phyloP scores from a whole-genome alignment of 2,113 vertebrate genomes.

The Siniperca knerii region DNA sequence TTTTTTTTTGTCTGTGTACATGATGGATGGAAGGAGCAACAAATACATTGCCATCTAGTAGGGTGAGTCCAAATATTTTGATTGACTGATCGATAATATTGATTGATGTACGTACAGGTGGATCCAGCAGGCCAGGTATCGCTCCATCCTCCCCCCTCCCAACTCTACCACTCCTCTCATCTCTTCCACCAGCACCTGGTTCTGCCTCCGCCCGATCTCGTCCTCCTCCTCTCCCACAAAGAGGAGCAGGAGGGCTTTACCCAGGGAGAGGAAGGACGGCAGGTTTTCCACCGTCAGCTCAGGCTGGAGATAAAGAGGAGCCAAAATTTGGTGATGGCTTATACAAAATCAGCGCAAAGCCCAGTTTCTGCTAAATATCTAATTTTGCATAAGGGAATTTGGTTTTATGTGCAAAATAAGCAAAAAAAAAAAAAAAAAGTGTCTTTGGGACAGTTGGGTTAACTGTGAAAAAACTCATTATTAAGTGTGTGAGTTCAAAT shows the following conservation, averaged over 20 bases:
- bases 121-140: slow-evolving; percentile 89
- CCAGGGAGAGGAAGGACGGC: slow-evolving; percentile 84
- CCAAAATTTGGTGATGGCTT: background rate
- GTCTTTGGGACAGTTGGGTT: too few relatives aligned
- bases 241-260: slow-evolving; percentile 90
- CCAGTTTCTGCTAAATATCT: slow-evolving; percentile 1
- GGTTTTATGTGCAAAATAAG: too few relatives aligned
- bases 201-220: slow-evolving; percentile 67
- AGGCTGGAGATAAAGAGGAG: slow-evolving; percentile 81
- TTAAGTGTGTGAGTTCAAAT: too few relatives aligned
- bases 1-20: background rate
- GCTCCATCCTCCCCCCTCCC: slow-evolving; percentile 61
- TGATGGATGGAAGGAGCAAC: background rate
- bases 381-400: too few relatives aligned
- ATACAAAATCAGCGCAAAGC: background rate
- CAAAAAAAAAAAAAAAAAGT: too few relatives aligned
- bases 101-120: slow-evolving; percentile 85
- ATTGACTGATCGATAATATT: too few relatives aligned
- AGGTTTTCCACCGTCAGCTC: slow-evolving; percentile 93
- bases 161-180: slow-evolving; percentile 78
- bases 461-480: too few relatives aligned
- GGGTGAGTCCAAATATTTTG: background rate
- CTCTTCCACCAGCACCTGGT: slow-evolving; percentile 77
- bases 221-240: slow-evolving; percentile 87
- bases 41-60: background rate